phyloP scores from a whole-genome alignment of 2,113 vertebrate species.

The Polypterus bichir region DNA sequence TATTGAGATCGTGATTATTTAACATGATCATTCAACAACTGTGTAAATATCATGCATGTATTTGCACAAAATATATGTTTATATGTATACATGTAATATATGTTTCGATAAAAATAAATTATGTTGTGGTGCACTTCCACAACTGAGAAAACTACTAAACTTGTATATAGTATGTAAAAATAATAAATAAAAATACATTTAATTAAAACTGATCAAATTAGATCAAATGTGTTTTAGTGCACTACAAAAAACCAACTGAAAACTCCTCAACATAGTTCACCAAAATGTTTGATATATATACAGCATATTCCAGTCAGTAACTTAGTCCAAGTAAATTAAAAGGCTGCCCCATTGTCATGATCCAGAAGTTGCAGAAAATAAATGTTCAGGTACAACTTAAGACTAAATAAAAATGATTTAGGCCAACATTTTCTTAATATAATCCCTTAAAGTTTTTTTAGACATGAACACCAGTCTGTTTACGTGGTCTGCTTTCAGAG shows the following conservation, averaged over 20 bases:
- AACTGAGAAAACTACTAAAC: slow-evolving; percentile 1
- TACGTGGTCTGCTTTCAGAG: slow-evolving; percentile 12
- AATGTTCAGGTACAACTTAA: too few species aligned
- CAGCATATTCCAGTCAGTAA: too few species aligned
- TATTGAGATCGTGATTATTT: too few species aligned
- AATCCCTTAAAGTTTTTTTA: slow-evolving; percentile 5
- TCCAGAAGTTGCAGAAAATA: slow-evolving; percentile 1
- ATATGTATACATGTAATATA: slow-evolving; percentile 1
- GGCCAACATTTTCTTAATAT: neutral
- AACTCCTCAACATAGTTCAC: too few species aligned
- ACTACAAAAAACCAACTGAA: too few species aligned
- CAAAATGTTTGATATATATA: too few species aligned
- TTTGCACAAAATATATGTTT: neutral
- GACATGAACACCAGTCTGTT: slow-evolving; percentile 6
- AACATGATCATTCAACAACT: too few species aligned
- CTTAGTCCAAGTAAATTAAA: neutral
- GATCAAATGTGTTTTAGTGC: too few species aligned
- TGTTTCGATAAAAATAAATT: too few species aligned
- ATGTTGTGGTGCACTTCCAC: too few species aligned
- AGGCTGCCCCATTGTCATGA: neutral
- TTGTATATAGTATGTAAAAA: neutral
- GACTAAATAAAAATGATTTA: neutral
- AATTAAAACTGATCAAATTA: too few species aligned
- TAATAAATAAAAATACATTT: slow-evolving; percentile 4
- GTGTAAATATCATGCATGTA: too few species aligned